Percentiles rank a stretch among this genome's conserved stretches.
Conservation (phyloP, 2,797 vertebrate species). For the Crax fasciolata region DNA sequence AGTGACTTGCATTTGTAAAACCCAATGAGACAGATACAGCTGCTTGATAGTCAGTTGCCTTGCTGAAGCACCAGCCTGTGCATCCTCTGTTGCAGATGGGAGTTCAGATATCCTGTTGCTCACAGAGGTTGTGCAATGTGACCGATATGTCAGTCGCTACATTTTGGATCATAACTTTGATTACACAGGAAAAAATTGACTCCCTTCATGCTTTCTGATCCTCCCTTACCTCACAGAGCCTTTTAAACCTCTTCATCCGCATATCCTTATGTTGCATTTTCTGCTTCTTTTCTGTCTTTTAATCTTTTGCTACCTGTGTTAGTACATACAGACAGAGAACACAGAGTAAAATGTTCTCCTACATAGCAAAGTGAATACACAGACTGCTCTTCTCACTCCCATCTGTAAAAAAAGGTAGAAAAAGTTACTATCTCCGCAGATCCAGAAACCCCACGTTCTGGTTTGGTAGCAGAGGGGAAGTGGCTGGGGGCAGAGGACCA, state of each 20-base stretch:
- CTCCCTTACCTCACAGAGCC: neutral
- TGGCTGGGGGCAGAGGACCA: neutral
- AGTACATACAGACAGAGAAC: neutral
- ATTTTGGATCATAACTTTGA: neutral
- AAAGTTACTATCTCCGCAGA: neutral
- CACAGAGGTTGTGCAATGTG: neutral
- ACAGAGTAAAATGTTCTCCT: neutral
- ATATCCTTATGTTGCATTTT: neutral
- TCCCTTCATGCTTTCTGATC: neutral
- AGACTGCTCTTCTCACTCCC: neutral
- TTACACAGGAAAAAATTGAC: neutral
- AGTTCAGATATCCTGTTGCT: neutral
- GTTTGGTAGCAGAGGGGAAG: neutral
- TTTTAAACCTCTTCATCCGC: neutral
- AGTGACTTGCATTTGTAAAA: neutral
- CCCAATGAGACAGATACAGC: neutral
- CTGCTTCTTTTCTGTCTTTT: neutral
- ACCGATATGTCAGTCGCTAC: neutral
- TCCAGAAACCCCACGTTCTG: neutral
- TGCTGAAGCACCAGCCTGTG: neutral
- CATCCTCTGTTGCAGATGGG: neutral
- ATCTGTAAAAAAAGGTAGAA: neutral
- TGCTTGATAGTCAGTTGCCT: neutral
- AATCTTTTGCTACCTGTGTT: neutral
- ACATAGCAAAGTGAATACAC: neutral